Base-by-base conservation (phyloP, 2,797 vertebrate genomes). In the Choloepus didactylus region DNA sequence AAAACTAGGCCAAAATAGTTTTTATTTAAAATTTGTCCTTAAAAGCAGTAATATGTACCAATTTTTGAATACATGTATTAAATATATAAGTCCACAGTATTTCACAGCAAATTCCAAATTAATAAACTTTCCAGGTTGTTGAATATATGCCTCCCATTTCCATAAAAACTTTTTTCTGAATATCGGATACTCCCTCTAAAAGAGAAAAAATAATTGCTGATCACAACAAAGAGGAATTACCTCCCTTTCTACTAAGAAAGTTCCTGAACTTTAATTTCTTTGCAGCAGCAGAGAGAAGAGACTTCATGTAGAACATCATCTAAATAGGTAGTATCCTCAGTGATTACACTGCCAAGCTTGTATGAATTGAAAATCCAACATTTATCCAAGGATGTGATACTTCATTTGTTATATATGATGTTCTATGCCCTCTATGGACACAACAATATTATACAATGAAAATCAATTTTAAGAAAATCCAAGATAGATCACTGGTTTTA, bases 81-180 rank as follows among this genome's bases (percentile, higher is more conserved):
- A 89, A 89, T 35, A 84, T 92, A 49, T 66, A 38, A 93, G 44
- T 76, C 51, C 66, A 25, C 54, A 90, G 51, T 41, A 94, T 87
- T 77, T 87, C 70, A 95, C 6, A 66, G 16, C 1, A 69, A 5
- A 87, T 83, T 84, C 49, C 70, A 96, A 83, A n/a, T 94, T 92
- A 95, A 92, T 89, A 94, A 93, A 94, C 79, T 75, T 35, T 90
- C 18, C n/a, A 27, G 29, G 31, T 11, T 29, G 72, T 27, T 95
- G 64, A 91, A 89, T 82, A 76, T 80, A 27, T 82, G 19, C 72
- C 21, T 69, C 62, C 16, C 1, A 76, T 16, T 84, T 80, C n/a
- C 54, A 83, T 35, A 88, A 81, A 95, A 86, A 88, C 11, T 23
- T 83, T 46, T 14, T 21, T 51, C 3, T 18, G 12, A 81, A 27